Conservation (phyloP, 2,888 invertebrate species). For the Drosophila sordidapex region DNA sequence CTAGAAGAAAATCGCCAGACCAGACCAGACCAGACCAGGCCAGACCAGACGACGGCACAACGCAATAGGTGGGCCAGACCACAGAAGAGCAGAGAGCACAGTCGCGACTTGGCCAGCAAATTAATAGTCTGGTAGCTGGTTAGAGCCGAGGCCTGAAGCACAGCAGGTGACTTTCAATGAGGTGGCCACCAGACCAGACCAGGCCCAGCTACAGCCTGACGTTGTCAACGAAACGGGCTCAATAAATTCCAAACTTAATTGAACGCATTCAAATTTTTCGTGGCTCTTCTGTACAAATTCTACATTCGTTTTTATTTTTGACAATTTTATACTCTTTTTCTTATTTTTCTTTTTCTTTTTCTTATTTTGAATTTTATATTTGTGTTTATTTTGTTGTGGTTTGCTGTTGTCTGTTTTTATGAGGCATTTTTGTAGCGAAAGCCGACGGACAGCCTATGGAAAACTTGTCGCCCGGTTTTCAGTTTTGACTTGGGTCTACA, state of each 20-base stretch:
- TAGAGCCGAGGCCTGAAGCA: slow-evolving; percentile 24
- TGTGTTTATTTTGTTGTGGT: slow-evolving; percentile 38
- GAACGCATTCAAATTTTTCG: slow-evolving; percentile 70
- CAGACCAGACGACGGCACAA: slow-evolving; percentile 2
- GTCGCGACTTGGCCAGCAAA: slow-evolving; percentile 50
- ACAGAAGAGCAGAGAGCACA: not conserved
- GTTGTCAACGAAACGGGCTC: slow-evolving; percentile 33
- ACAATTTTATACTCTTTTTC: slow-evolving; percentile 44
- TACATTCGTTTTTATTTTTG: slow-evolving; percentile 45
- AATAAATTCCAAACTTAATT: slow-evolving; percentile 77
- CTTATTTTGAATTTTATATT: slow-evolving; percentile 24
- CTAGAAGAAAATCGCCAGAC: slow-evolving; percentile 40
- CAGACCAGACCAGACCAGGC: not conserved
- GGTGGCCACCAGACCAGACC: not conserved
- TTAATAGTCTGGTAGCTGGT: slow-evolving; percentile 39
- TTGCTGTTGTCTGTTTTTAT: slow-evolving; percentile 63
- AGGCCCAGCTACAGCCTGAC: not conserved
- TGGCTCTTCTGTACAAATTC: slow-evolving; percentile 51
- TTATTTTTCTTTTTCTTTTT: slow-evolving; percentile 18
- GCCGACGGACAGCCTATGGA: slow-evolving; percentile 61
- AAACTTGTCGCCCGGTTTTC: slow-evolving; percentile 72
- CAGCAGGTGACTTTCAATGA: slow-evolving; percentile 58
- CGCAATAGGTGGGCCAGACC: slow-evolving; percentile 52
- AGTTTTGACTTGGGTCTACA: slow-evolving; percentile 51
- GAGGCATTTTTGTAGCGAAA: slow-evolving; percentile 81